Base-by-base conservation (phyloP, 2,113 vertebrate species). In the Triplophysa dalaica region DNA sequence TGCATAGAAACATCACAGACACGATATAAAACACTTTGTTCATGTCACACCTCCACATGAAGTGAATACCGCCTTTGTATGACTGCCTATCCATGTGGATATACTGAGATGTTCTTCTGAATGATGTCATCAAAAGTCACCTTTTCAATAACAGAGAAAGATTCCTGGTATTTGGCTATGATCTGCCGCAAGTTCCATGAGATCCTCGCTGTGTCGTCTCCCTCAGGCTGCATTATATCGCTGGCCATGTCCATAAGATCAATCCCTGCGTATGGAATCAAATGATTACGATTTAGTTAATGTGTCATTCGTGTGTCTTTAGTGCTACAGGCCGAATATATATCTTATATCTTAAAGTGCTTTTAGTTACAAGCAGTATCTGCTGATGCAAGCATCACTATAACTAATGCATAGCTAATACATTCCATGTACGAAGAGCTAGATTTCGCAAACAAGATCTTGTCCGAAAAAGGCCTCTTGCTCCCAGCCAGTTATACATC, bases 141-240 rank as follows among this genome's bases (percentile, higher is more conserved):
- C 94, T 91, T 95, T 89, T 98, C 95, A 0, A 98, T 92, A 79
- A 94, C 92, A 0, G 78, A 92, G 90, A 98, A 97, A 0, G 93
- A 93, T 74, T 98, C 92, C 68, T 98, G 96, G 63, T 90, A 95
- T 2, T 73, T 88, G 43, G 2, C 0, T 82, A 98, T 83, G 0
- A 82, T 82, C 17, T 63, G 84, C 0, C 83, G 89, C 0, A 96
- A 0, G 69, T 93, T 82, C 96, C 96, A 98, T 60, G 95, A 91
- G 0, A 77, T 87, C 14, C 96, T 87, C 2, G 95, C 94, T 0
- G 3, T 1, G 66, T 97, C 96, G 0, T 94, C 93, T 0, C 92
- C 95, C 10, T 82, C 1, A 0, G 90, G 88, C 78, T 92, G 89
- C 22, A 96, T 12, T 0, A 95, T 0, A 0, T 88, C 86, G 0